Conservation (phyloP, 2,888 invertebrate genomes). For the Drosophila multiciliata region DNA sequence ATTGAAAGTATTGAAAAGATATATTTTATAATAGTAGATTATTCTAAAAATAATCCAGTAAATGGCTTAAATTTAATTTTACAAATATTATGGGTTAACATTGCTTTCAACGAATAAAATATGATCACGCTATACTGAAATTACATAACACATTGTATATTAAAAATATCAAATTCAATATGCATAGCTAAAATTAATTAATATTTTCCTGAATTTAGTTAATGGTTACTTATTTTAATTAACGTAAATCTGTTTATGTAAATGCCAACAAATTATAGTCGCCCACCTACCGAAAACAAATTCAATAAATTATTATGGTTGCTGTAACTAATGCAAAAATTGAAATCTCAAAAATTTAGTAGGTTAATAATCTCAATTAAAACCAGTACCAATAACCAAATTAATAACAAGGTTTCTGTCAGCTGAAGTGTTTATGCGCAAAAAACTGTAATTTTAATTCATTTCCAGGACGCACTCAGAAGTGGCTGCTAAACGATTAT, state of each 20-base stretch:
- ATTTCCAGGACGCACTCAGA: conserved; percentile 80
- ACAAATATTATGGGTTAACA: background rate
- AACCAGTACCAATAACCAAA: conserved; percentile 24
- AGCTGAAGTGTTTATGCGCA: conserved; percentile 76
- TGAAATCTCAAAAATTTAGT: conserved; percentile 5
- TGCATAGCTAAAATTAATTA: background rate
- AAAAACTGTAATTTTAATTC: conserved; percentile 81
- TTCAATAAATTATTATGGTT: background rate
- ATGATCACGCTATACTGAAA: background rate
- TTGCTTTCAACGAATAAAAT: background rate
- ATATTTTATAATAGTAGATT: background rate
- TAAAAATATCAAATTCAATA: background rate
- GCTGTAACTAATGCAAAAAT: background rate
- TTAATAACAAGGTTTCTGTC: conserved; percentile 38
- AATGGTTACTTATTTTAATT: background rate
- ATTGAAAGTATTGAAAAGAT: background rate
- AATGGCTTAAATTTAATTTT: background rate
- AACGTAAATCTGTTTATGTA: background rate
- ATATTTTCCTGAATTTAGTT: background rate
- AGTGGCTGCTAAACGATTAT: conserved; percentile 81
- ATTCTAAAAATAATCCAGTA: background rate
- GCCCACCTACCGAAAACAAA: background rate
- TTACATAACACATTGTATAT: background rate
- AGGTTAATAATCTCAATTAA: conserved; percentile 16
- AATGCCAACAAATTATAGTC: background rate